Percentiles rank a stretch among this genome's conserved stretches.
Evolutionary conservation across 2,888 invertebrate genomes (phyloP).

Genomic region (Ischnura elegans): DNA sequence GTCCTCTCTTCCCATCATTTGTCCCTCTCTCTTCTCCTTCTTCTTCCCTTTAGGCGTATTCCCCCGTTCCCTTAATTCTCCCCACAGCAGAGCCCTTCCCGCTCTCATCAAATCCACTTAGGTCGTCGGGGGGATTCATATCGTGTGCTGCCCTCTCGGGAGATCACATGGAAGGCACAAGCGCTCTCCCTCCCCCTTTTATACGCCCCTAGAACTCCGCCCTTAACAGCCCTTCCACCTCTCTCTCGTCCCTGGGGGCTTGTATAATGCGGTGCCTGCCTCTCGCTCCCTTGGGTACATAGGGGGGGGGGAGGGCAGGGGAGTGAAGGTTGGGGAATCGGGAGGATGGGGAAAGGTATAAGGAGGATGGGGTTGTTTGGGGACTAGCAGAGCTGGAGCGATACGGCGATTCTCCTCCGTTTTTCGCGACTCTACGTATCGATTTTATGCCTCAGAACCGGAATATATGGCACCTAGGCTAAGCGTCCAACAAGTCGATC

Average conservation of each 20-base stretch:
- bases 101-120: constrained; percentile 32
- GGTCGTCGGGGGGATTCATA: constrained; percentile 35
- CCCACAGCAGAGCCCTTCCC: background rate
- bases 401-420: background rate
- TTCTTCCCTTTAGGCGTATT: background rate
- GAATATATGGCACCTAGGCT: too few relatives aligned
- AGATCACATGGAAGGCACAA: background rate
- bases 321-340: background rate
- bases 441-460: too few relatives aligned
- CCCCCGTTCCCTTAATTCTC: background rate
- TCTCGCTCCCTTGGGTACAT: background rate
- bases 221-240: background rate
- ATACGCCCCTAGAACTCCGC: constrained; percentile 1
- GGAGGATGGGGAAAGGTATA: background rate
- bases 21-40: background rate
- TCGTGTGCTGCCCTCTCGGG: background rate
- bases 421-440: background rate
- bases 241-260: constrained; percentile 17
- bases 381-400: background rate
- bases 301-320: background rate
- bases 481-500: too few relatives aligned
- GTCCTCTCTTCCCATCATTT: background rate
- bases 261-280: constrained; percentile 35
- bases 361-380: too few relatives aligned
- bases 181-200: background rate